These are phyloP conservation scores for Ceratosolen fusciceps DNA, from an alignment of 1,140 invertebrate genomes.

Conservation along the genomic window DNA sequence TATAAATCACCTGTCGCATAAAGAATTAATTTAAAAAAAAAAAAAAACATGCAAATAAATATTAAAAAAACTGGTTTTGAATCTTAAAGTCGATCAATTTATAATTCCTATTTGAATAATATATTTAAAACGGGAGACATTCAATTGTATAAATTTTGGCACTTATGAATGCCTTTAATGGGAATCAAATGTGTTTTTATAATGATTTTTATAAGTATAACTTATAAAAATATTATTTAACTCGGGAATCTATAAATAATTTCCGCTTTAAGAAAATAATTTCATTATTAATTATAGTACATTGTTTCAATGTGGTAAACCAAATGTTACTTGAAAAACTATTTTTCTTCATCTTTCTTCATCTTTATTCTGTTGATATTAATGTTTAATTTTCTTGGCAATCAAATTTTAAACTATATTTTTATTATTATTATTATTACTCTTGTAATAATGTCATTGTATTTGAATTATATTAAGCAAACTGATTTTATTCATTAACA, in stretches of 20 bases:
- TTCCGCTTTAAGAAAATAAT: constrained; percentile 2
- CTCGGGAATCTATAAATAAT: constrained; percentile 25
- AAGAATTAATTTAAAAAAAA: constrained; percentile 51
- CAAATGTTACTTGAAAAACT: not conserved
- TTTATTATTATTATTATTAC: too few relatives aligned
- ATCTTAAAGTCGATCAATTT: constrained; percentile 42
- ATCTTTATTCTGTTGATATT: not conserved
- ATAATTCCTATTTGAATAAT: not conserved
- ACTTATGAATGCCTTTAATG: not conserved
- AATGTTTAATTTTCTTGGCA: constrained; percentile 2
- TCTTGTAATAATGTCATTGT: too few relatives aligned
- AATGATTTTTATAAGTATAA: constrained; percentile 9
- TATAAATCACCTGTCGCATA: constrained; percentile 61
- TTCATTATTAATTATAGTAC: constrained; percentile 15
- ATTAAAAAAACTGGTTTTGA: constrained; percentile 57
- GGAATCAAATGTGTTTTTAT: constrained; percentile 6
- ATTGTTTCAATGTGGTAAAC: not conserved
- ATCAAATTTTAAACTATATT: not conserved
- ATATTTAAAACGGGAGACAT: not conserved
- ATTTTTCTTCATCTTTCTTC: not conserved
- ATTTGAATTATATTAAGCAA: constrained; percentile 1
- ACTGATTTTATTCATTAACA: not conserved
- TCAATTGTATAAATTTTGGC: not conserved
- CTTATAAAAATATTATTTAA: constrained; percentile 9
- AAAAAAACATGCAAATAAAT: too few relatives aligned